phyloP scores from a whole-genome alignment of 2,113 vertebrate genomes.

The Phyllostomus hastatus region DNA sequence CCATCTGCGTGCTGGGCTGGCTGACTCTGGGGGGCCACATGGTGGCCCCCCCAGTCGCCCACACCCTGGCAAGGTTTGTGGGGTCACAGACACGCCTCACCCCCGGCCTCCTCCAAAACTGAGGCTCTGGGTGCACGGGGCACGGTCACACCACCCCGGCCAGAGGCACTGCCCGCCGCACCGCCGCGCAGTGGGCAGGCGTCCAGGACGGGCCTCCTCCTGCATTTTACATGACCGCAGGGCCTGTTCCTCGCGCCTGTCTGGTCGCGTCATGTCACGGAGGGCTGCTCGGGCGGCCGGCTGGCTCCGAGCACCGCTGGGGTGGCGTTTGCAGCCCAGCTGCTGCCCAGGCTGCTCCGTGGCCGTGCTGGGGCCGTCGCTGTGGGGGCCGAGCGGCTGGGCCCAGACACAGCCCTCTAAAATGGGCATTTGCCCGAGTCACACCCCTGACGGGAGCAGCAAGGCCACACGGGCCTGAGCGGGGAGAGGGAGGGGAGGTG shows the following conservation, averaged over 20 bases:
- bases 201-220: slow-evolving; percentile 86
- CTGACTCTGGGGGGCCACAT: background rate
- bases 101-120: background rate
- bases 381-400: rapidly evolving
- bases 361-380: background rate
- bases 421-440: background rate
- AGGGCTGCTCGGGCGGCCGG: slow-evolving; percentile 86
- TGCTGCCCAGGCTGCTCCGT: slow-evolving; percentile 59
- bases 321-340: slow-evolving; percentile 79
- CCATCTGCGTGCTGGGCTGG: background rate
- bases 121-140: rapidly evolving
- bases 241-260: slow-evolving; percentile 94
- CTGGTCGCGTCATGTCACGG: slow-evolving; percentile 93
- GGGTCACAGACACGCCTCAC: rapidly evolving
- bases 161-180: rapidly evolving
- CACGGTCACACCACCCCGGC: rapidly evolving
- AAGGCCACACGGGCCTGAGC: rapidly evolving
- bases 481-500: rapidly evolving
- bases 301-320: slow-evolving; percentile 84
- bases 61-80: rapidly evolving
- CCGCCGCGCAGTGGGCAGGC: background rate
- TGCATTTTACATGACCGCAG: slow-evolving; percentile 96
- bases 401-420: background rate
- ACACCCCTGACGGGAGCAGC: background rate
- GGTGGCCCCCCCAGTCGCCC: background rate